phyloP scores from a whole-genome alignment of 2,113 vertebrate genomes.

The Ophiodon elongatus region DNA sequence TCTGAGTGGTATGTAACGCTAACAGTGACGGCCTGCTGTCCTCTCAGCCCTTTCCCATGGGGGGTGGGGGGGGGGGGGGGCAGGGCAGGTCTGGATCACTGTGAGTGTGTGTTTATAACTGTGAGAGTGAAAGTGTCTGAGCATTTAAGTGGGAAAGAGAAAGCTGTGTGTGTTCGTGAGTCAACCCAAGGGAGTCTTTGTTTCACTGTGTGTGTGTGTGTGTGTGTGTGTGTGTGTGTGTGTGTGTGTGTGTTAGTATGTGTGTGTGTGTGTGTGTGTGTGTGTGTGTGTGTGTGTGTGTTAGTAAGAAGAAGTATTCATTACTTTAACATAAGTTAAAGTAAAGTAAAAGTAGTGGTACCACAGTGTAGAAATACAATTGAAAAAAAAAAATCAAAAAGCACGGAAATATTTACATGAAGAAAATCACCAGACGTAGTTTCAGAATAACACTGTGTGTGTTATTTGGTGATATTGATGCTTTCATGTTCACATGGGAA shows the following conservation, averaged over 20 bases:
- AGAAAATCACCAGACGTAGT: neutral
- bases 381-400: no score
- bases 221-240: neutral
- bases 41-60: constrained; percentile 74
- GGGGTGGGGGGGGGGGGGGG: constrained; percentile 50
- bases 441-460: neutral
- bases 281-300: neutral
- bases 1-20: constrained; percentile 68
- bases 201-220: constrained; percentile 1
- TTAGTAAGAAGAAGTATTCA: neutral
- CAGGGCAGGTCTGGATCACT: constrained; percentile 42
- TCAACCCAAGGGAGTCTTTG: no score
- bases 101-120: constrained; percentile 27
- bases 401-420: neutral
- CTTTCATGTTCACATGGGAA: no score
- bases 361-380: neutral
- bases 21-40: constrained; percentile 69
- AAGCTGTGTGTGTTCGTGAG: constrained; percentile 7
- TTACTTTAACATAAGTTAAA: neutral
- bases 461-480: no score
- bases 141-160: constrained; percentile 15
- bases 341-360: neutral
- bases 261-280: neutral
- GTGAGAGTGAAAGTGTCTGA: constrained; percentile 46
- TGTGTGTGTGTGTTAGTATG: neutral